Percentiles rank a stretch among this genome's conserved stretches.
Conservation (phyloP, 2,888 invertebrate species). For the Synergus itoensis region DNA sequence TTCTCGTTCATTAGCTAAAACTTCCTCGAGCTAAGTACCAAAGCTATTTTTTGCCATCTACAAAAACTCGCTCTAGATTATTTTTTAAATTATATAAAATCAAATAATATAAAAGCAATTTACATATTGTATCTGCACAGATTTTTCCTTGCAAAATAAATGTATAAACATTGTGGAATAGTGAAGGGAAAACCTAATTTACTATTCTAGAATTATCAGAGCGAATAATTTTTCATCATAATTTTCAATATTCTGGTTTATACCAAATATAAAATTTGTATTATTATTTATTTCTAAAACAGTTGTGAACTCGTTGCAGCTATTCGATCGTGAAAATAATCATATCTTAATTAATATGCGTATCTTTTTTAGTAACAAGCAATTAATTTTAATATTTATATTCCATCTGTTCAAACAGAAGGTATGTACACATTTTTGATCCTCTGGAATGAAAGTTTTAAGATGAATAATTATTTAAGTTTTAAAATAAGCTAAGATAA, state of each 20-base stretch:
- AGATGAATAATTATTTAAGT: not conserved
- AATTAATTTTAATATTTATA: not conserved
- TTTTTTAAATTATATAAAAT: no score
- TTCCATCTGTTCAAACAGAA: not conserved
- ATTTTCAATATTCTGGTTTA: not conserved
- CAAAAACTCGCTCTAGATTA: no score
- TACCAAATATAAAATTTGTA: no score
- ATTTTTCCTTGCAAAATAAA: no score
- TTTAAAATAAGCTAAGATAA: no score
- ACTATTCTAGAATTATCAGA: not conserved
- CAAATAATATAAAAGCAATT: no score
- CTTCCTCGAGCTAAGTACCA: not conserved
- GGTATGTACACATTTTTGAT: not conserved
- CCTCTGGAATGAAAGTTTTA: not conserved
- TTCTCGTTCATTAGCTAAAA: not conserved
- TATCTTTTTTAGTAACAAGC: not conserved
- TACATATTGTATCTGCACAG: no score
- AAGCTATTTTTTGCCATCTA: not conserved
- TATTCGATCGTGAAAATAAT: not conserved
- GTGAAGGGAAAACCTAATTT: not conserved
- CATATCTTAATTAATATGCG: not conserved
- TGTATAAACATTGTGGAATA: not conserved
- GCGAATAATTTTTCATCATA: not conserved
- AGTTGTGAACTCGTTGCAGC: not conserved
- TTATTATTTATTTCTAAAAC: not conserved